These are phyloP conservation scores for Synchiropus splendidus DNA, from an alignment of 2,113 vertebrate species.

Conservation along the genomic window DNA sequence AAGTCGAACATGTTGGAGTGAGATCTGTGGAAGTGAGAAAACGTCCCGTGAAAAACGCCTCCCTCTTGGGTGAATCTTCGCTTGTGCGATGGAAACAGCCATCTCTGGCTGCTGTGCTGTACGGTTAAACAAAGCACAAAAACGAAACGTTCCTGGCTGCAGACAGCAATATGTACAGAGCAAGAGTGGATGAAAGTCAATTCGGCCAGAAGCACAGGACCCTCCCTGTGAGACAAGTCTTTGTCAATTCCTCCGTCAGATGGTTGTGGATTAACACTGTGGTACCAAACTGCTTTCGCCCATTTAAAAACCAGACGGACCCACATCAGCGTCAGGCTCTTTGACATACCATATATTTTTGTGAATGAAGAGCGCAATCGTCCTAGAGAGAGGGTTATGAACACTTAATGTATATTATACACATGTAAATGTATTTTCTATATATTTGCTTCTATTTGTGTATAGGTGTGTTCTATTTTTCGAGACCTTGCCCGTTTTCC, in stretches of 20 bases:
- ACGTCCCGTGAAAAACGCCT: no score
- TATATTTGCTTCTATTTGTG: slow-evolving; percentile 60
- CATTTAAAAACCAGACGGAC: slow-evolving; percentile 38
- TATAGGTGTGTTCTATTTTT: slow-evolving; percentile 50
- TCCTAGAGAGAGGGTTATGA: slow-evolving; percentile 50
- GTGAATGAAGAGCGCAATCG: slow-evolving; percentile 53
- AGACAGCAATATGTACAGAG: slow-evolving; percentile 56
- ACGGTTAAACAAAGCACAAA: slow-evolving; percentile 63
- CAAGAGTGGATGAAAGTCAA: slow-evolving; percentile 12
- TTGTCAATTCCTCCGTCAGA: no score
- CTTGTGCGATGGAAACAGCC: no score
- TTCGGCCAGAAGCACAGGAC: background rate
- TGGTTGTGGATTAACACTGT: slow-evolving; percentile 45
- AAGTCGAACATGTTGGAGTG: no score
- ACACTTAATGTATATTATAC: slow-evolving; percentile 65
- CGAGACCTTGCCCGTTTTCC: slow-evolving; percentile 39
- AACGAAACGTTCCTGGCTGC: slow-evolving; percentile 37
- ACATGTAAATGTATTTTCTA: slow-evolving; percentile 68
- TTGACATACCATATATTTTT: slow-evolving; percentile 63
- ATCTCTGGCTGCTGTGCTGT: slow-evolving; percentile 42
- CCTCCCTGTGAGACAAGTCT: no score
- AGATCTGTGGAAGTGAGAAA: no score
- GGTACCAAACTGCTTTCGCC: slow-evolving; percentile 41
- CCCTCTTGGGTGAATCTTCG: no score
- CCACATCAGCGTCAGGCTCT: slow-evolving; percentile 35